Percentiles rank a stretch among this genome's conserved stretches.
Evolutionary conservation across 2,888 invertebrate genomes (phyloP).

Genomic region (Sabatieria punctata): DNA sequence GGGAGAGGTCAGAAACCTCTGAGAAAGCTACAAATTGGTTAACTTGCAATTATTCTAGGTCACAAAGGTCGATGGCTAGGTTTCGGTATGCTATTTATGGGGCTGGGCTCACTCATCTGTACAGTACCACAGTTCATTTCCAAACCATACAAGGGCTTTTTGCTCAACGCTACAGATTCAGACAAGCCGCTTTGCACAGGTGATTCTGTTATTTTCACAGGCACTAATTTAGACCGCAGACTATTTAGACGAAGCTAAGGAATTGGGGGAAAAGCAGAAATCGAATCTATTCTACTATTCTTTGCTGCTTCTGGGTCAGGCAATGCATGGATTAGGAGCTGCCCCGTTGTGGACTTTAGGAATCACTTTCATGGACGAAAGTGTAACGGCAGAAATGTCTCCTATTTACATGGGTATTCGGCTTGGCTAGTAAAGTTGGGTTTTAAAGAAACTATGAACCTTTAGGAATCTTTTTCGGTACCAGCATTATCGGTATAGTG

Average conservation of each 20-base stretch:
- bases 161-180: too few species aligned
- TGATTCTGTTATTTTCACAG: too few species aligned
- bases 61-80: conserved; percentile 44
- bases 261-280: too few species aligned
- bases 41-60: conserved; percentile 15
- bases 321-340: conserved; percentile 63
- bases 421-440: not conserved
- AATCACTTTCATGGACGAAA: conserved; percentile 66
- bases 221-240: too few species aligned
- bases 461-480: conserved; percentile 56
- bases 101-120: conserved; percentile 48
- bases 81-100: conserved; percentile 53
- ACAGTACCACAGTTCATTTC: conserved; percentile 59
- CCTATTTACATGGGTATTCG: conserved; percentile 59
- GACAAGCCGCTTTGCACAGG: too few species aligned
- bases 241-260: too few species aligned
- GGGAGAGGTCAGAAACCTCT: conserved; percentile 28
- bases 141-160: conserved; percentile 42
- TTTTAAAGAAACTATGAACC: not conserved
- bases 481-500: conserved; percentile 59
- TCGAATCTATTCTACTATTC: too few species aligned
- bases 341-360: conserved; percentile 67
- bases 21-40: not conserved
- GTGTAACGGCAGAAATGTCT: conserved; percentile 60
- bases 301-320: conserved; percentile 52